A percentile compares a stretch with the other conserved stretches of the same genome.
phyloP scores from a whole-genome alignment of 2,113 vertebrate genomes.

The Rhinopithecus roxellana region DNA sequence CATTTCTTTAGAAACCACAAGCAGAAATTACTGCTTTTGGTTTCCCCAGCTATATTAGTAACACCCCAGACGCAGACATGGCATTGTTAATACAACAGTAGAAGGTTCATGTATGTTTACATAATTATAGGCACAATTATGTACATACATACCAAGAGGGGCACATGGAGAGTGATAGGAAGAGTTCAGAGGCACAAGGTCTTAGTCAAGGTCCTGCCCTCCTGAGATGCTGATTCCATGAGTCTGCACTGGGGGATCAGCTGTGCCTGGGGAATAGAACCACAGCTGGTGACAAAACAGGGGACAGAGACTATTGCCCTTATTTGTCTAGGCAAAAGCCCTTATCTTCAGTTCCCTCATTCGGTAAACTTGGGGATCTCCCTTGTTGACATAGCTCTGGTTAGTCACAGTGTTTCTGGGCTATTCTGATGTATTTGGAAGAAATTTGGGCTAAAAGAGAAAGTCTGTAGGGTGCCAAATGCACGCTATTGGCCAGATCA shows the following conservation, averaged over 20 bases:
- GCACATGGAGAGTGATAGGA: background rate
- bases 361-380: background rate
- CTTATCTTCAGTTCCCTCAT: background rate
- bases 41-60: constrained; percentile 61
- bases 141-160: background rate
- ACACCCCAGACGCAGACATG: constrained; percentile 4
- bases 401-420: background rate
- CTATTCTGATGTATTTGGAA: background rate
- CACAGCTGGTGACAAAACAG: background rate
- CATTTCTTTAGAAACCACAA: constrained; percentile 69
- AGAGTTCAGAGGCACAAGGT: background rate
- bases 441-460: background rate
- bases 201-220: background rate
- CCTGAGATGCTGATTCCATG: background rate
- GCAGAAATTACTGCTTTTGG: constrained; percentile 58
- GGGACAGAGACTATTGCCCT: background rate
- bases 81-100: background rate
- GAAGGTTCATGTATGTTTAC: background rate
- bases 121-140: background rate
- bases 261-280: background rate
- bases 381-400: background rate
- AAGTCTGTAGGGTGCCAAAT: background rate
- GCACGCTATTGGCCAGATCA: background rate
- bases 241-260: background rate
- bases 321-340: background rate